Percentiles rank a stretch among this genome's conserved stretches.
Conservation (phyloP, 2,888 invertebrate species). For the Drosophila borborema region DNA sequence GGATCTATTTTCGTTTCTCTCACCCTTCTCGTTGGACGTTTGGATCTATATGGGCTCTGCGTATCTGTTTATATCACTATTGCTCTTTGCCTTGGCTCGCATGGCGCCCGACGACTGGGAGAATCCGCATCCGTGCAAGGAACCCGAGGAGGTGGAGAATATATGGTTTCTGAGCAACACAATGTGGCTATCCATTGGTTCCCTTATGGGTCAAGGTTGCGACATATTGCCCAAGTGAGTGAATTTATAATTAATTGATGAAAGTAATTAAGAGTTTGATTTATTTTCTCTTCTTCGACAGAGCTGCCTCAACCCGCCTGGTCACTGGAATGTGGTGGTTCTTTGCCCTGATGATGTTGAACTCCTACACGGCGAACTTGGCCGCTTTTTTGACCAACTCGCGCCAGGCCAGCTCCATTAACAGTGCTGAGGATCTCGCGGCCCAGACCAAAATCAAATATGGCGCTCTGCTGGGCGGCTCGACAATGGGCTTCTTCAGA, state of each 20-base stretch:
- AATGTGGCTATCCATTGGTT: constrained; percentile 96
- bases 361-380: constrained; percentile 97
- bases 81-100: constrained; percentile 92
- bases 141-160: constrained; percentile 94
- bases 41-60: constrained; percentile 97
- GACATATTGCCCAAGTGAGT: constrained; percentile 95
- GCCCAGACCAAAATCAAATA: constrained; percentile 98
- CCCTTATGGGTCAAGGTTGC: constrained; percentile 96
- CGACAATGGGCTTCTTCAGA: constrained; percentile 96
- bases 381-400: constrained; percentile 97
- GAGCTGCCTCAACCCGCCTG: constrained; percentile 95
- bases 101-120: constrained; percentile 97
- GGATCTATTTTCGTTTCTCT: constrained; percentile 95
- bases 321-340: constrained; percentile 97
- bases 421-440: constrained; percentile 95
- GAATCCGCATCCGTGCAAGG: constrained; percentile 96
- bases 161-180: constrained; percentile 94
- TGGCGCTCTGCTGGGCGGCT: constrained; percentile 95
- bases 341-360: constrained; percentile 95
- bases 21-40: constrained; percentile 94
- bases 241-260: background rate
- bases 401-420: constrained; percentile 89
- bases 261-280: background rate
- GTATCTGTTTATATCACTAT: constrained; percentile 93
- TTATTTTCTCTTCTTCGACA: constrained; percentile 78